Percentiles rank a stretch among this genome's conserved stretches.
phyloP scores from a whole-genome alignment of 2,797 vertebrate genomes.

The Alcedo atthis region DNA sequence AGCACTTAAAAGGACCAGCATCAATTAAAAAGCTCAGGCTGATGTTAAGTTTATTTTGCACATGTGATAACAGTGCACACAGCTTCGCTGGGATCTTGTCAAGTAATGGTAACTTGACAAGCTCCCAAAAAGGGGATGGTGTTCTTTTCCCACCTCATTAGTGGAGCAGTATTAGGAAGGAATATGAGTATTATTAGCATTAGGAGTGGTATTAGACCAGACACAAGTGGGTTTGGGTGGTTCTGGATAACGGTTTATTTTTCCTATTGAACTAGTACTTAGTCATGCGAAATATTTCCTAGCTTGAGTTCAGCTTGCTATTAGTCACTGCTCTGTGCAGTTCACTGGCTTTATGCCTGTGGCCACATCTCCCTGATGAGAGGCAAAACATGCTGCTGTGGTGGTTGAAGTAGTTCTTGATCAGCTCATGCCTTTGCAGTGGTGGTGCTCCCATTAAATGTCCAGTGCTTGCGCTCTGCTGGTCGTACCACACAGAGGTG shows the following conservation, averaged over 20 bases:
- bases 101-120: not conserved
- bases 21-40: not conserved
- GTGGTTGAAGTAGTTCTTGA: fast-evolving
- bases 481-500: fast-evolving
- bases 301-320: not conserved
- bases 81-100: not conserved
- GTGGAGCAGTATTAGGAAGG: no score
- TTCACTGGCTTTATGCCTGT: constrained; percentile 1
- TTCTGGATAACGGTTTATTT: constrained; percentile 50
- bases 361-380: not conserved
- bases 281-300: constrained; percentile 25
- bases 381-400: fast-evolving
- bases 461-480: not conserved
- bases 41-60: not conserved
- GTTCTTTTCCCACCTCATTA: not conserved
- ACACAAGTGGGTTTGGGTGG: not conserved
- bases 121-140: not conserved
- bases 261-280: constrained; percentile 47
- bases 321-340: not conserved
- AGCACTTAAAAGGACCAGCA: not conserved
- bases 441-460: fast-evolving
- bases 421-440: not conserved
- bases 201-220: not conserved
- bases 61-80: fast-evolving
- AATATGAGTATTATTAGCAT: no score